Base-by-base conservation (phyloP, 2,113 vertebrate genomes). In the Corythaeola cristata region DNA sequence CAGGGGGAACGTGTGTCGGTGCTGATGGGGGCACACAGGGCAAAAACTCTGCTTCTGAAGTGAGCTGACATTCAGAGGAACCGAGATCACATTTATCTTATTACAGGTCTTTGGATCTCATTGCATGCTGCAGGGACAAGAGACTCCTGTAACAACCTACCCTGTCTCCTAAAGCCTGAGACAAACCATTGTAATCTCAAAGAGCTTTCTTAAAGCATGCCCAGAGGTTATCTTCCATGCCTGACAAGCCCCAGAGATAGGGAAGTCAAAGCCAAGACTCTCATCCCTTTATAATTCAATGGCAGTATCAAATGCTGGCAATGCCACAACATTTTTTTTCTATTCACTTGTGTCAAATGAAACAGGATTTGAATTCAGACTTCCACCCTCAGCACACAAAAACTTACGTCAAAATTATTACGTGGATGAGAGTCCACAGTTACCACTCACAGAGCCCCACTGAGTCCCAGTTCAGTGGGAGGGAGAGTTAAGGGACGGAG, bases 381-480 rank as follows among this genome's bases (percentile, higher is more conserved):
- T 56, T 50, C 59, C 59, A 52, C 80, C 53, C 80, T 97, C 96
- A 92, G 93, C 88, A 88, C 96, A 95, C 89, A 94, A 89, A 94
- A 96, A 82, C 88, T 75, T 74, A 45, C 41, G 8, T 26, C 90
- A 93, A 96, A 88, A 69, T 88, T 75, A 92, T 58, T 41, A 14
- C 41, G 96, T 86, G 89, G 89, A 86, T 88, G 66, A 97, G 97
- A 97, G 91, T 72, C 98, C 98, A 93, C 53, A 77, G 75, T 79
- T 16, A 64, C 93, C 98, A 97, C 93, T 81, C 75, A 69, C 86
- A 97, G 83, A 94, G 96, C 96, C 96, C 97, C 97, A 97, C 97
- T 97, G 94, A 64, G 47, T 58, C 82, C 96, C 86, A 63, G 76
- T 20, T 56, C 97, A 97, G 96, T 96, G 96, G 96, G 97, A 95